Base-by-base conservation (phyloP, 2,888 invertebrate species). In the Spisula solida region DNA sequence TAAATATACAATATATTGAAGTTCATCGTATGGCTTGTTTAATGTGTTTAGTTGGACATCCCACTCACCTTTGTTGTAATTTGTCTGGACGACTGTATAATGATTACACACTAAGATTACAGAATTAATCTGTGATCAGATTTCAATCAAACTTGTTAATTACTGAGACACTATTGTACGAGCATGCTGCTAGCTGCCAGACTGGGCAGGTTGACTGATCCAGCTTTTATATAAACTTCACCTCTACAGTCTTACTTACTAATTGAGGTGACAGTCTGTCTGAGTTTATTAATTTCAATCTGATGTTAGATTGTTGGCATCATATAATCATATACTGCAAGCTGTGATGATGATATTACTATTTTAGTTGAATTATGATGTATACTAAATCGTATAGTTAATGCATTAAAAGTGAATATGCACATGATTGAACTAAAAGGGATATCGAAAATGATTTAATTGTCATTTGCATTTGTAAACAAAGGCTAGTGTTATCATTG, bases 91-190 rank as follows among this genome's bases (percentile, higher is more conserved):
- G 6, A 25, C 60, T n/a, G 41, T 41, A 41, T 66, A 66, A 66
- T 66, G n/a, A 34, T 75, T 31, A 34, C 5, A 34, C 41, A 31
- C 75, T 75, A 16, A 51, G 86, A 86, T 86, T 87, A 82, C 41
- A 16, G 78, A 31, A 79, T 87, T 60, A 82, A 55, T 20, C 34
- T 29, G 34, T 83, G n/a, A 87, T 88, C 88, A 84, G 70, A 85
- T 88, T 88, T 88, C 88, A 66, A 88, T 88, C 88, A 85, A 88
- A 85, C 88, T 85, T 88, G 81, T 88, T 84, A 84, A 88, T 87
- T 31, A 56, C 55, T 79, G 20, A 41, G 41, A 20, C 34, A 20
- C 78, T 85, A 70, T 55, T 51, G 41, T 78, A 55, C 16, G 25
- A 8, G 48, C 60, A 10, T 82, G 56, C n/a, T n/a, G 51, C 47